Conservation (phyloP, 1,140 invertebrate genomes). For the Ceratoteleas bidentatus region DNA sequence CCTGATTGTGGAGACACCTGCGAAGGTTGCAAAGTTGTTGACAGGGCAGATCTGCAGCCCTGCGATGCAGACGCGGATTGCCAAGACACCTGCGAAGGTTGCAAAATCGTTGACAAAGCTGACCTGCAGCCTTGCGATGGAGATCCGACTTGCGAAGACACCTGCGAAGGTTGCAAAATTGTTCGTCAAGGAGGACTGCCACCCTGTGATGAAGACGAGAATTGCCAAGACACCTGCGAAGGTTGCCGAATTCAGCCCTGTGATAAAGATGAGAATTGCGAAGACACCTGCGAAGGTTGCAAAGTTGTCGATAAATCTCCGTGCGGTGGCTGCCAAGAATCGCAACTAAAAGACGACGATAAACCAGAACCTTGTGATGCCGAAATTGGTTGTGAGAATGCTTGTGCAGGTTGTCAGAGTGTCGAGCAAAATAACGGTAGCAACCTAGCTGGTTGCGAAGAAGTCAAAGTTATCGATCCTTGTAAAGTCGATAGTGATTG, state of each 20-base stretch:
- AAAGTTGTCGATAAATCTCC: background rate
- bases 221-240: conserved; percentile 28
- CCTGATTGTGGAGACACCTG: conserved; percentile 9
- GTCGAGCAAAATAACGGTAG: no score
- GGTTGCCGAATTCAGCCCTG: conserved; percentile 34
- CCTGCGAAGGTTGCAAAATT: conserved; percentile 28
- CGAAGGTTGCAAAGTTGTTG: conserved; percentile 6
- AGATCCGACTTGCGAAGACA: conserved; percentile 15
- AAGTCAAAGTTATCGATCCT: no score
- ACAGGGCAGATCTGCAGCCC: background rate
- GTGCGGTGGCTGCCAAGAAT: background rate
- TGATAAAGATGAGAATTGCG: conserved; percentile 7
- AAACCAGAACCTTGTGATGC: background rate
- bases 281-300: conserved; percentile 25
- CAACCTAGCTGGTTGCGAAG: no score
- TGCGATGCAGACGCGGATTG: conserved; percentile 17
- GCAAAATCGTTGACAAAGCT: conserved; percentile 5
- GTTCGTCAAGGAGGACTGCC: background rate
- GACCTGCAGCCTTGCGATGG: background rate
- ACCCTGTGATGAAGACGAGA: conserved; percentile 14
- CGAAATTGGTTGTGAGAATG: background rate
- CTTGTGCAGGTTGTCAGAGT: background rate
- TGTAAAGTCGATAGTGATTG: no score
- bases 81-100: conserved; percentile 26
- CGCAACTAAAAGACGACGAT: background rate